These are phyloP conservation scores for Gephyroberyx darwinii DNA, from an alignment of 2,797 vertebrate genomes.

Conservation along the genomic window DNA sequence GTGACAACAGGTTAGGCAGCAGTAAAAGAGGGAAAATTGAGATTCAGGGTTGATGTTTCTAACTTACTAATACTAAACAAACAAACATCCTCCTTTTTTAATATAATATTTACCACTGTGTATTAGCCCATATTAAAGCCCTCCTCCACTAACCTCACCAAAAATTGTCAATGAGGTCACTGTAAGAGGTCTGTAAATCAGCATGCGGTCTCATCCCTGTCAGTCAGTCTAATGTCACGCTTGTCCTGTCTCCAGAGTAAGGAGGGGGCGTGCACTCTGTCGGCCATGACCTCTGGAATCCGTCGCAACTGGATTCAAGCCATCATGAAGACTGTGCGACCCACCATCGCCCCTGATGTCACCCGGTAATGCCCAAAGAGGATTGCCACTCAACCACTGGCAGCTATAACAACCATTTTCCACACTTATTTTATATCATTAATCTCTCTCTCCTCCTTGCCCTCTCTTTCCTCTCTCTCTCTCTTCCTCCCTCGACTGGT, in stretches of 20 bases:
- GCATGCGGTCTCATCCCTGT: conserved; percentile 23
- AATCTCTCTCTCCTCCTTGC: conserved; percentile 71
- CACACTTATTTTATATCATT: conserved; percentile 52
- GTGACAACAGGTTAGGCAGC: no score
- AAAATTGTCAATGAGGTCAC: not conserved
- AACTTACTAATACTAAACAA: not conserved
- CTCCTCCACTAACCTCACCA: no score
- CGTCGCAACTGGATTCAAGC: conserved; percentile 99
- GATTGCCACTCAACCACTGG: conserved; percentile 45
- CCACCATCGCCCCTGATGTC: conserved; percentile 91
- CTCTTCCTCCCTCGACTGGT: conserved; percentile 56
- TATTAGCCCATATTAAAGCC: not conserved
- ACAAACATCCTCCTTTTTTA: not conserved
- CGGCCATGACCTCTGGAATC: conserved; percentile 98
- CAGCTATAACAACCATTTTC: conserved; percentile 61
- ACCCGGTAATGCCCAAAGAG: conserved; percentile 87
- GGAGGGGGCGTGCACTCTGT: conserved; percentile 91
- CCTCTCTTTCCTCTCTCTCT: conserved; percentile 77
- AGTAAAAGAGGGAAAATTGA: no score
- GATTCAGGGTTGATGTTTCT: not conserved
- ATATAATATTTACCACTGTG: not conserved
- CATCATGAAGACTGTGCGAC: conserved; percentile 95
- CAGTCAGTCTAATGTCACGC: conserved; percentile 20
- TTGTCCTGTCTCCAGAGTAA: conserved; percentile 85
- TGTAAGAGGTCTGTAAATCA: not conserved